Evolutionary conservation across 2,113 vertebrate genomes (phyloP).

Genomic region (Phycodurus eques): DNA sequence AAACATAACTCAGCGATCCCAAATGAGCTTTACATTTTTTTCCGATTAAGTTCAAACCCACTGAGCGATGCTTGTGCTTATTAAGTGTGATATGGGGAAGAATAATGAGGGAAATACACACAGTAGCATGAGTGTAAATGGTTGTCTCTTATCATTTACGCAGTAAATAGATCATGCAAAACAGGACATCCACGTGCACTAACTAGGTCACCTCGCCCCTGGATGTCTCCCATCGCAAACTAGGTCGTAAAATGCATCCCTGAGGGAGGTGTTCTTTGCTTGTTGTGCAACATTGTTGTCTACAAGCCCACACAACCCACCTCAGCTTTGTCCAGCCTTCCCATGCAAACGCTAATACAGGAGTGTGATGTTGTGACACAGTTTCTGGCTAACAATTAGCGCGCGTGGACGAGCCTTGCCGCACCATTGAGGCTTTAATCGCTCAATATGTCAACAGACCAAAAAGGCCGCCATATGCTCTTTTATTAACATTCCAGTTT

Average conservation of each 20-base stretch:
- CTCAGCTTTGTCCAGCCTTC: conserved; percentile 26
- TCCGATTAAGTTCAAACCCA: no score
- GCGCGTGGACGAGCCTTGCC: conserved; percentile 30
- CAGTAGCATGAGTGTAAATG: background rate
- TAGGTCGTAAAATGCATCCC: conserved; percentile 50
- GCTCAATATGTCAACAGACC: background rate
- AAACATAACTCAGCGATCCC: no score
- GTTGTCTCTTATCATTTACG: background rate
- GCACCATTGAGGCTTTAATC: conserved; percentile 35
- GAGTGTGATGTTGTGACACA: conserved; percentile 53
- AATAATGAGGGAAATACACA: background rate
- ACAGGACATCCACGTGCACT: conserved; percentile 20
- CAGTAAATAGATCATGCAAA: conserved; percentile 2
- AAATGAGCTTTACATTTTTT: no score
- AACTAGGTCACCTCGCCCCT: conserved; percentile 24
- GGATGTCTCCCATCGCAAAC: conserved; percentile 31
- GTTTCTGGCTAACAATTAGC: conserved; percentile 23
- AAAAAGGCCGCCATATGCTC: conserved; percentile 6
- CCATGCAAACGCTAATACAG: conserved; percentile 22
- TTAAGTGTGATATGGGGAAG: background rate
- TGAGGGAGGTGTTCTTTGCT: conserved; percentile 29
- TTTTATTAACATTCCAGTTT: conserved; percentile 60
- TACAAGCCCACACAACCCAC: conserved; percentile 27
- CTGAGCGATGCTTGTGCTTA: background rate
- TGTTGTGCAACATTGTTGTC: conserved; percentile 53